Conservation (phyloP, 2,113 vertebrate genomes). For the Tragelaphus imberbis region DNA sequence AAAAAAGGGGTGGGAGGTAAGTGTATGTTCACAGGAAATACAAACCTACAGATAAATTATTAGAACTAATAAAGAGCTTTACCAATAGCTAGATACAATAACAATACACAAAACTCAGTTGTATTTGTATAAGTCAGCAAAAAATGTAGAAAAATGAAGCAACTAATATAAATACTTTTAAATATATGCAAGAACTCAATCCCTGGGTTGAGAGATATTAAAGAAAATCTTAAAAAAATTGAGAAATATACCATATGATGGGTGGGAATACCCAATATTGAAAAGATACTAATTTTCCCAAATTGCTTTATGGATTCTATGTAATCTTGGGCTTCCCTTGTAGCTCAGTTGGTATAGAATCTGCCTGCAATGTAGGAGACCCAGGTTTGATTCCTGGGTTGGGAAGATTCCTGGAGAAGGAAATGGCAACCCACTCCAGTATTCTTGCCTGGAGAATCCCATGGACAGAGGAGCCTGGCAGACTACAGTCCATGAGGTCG, state of each 20-base stretch:
- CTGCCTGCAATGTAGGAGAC: neutral
- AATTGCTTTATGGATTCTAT: neutral
- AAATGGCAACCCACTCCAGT: neutral
- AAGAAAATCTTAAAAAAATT: conserved; percentile 2
- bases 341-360: neutral
- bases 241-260: conserved; percentile 7
- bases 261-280: neutral
- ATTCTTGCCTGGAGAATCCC: neutral
- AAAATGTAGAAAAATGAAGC: neutral
- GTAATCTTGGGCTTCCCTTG: neutral
- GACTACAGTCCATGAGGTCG: neutral
- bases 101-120: neutral
- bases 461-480: neutral
- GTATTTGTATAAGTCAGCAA: neutral
- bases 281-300: neutral
- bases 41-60: neutral
- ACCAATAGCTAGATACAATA: neutral
- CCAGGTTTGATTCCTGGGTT: neutral
- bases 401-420: neutral
- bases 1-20: neutral
- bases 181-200: neutral
- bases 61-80: neutral
- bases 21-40: neutral
- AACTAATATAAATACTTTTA: neutral
- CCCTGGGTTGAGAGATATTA: neutral